These are phyloP conservation scores for Thinocorus orbignyianus DNA, from an alignment of 2,113 vertebrate genomes.

Conservation along the genomic window DNA sequence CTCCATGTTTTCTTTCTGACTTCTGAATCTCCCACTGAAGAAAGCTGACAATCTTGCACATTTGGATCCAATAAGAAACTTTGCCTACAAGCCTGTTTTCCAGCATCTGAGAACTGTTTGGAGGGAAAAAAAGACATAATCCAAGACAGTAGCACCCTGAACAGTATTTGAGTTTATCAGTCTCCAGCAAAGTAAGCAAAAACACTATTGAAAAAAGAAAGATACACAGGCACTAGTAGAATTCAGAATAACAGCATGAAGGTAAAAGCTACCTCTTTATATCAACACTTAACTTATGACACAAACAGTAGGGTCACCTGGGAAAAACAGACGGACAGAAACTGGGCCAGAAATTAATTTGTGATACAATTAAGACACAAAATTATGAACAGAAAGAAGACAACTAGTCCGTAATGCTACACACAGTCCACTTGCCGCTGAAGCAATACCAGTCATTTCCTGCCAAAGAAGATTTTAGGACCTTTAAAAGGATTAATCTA, in stretches of 20 bases:
- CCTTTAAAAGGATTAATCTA: background rate
- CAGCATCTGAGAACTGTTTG: background rate
- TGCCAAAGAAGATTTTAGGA: background rate
- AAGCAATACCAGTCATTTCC: background rate
- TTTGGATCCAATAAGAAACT: background rate
- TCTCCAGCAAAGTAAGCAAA: background rate
- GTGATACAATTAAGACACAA: background rate
- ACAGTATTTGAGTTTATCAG: background rate
- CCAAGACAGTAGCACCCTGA: background rate
- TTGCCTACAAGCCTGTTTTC: background rate
- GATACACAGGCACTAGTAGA: background rate
- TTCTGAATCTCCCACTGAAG: background rate
- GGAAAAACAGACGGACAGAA: background rate
- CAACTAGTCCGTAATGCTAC: background rate
- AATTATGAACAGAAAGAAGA: background rate
- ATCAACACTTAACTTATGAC: background rate
- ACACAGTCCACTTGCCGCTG: background rate
- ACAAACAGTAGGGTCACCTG: background rate
- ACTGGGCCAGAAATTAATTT: background rate
- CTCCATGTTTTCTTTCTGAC: background rate
- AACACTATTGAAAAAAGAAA: background rate
- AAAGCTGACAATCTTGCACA: background rate
- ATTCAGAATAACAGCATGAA: background rate
- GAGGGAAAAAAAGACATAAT: background rate
- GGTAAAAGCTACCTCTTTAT: background rate